Percentiles rank a stretch among this genome's conserved stretches.
Conservation (phyloP, 2,888 invertebrate species). For the Trilocha varians region DNA sequence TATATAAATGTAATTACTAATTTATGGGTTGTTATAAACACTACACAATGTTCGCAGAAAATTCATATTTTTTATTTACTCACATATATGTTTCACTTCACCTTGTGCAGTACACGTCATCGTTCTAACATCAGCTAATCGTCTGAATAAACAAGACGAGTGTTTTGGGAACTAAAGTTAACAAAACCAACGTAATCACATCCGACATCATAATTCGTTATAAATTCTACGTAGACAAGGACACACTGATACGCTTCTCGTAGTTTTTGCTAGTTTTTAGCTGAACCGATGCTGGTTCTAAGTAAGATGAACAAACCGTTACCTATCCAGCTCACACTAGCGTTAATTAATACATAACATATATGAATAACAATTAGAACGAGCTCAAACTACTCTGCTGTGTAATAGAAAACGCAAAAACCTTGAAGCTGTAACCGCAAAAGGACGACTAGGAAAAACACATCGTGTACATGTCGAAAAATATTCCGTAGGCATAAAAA, state of each 20-base stretch:
- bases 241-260: constrained; percentile 6
- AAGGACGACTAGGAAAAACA: background rate
- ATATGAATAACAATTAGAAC: background rate
- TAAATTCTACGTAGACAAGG: constrained; percentile 13
- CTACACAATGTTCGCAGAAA: too few relatives aligned
- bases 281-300: background rate
- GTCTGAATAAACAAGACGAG: constrained; percentile 39
- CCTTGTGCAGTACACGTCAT: constrained; percentile 51
- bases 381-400: background rate
- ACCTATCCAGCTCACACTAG: background rate
- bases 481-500: too few relatives aligned
- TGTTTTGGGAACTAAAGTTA: constrained; percentile 25
- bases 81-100: constrained; percentile 38
- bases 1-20: background rate
- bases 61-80: constrained; percentile 19
- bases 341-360: background rate
- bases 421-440: background rate
- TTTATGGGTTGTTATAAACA: background rate
- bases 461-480: too few relatives aligned
- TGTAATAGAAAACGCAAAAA: background rate
- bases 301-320: background rate
- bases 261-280: constrained; percentile 5
- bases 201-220: constrained; percentile 12
- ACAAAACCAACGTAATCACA: constrained; percentile 9
- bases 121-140: constrained; percentile 40